Percentiles rank a stretch among this genome's conserved stretches.
These are phyloP conservation scores for Actenoides lindsayi DNA, from an alignment of 2,113 vertebrate genomes.

Conservation along the genomic window DNA sequence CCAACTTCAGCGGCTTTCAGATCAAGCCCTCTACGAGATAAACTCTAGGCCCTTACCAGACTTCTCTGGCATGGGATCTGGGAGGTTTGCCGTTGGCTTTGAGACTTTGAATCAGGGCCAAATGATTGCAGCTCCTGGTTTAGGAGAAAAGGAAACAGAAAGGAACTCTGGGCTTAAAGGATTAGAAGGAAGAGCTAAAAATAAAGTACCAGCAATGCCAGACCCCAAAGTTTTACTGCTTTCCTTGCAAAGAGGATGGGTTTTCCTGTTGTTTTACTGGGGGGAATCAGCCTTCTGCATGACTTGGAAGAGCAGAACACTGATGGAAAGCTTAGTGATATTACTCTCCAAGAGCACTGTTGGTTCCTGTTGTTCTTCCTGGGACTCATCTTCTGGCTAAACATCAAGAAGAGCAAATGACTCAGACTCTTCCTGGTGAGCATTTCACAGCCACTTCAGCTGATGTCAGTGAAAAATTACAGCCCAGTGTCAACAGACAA, in stretches of 20 bases:
- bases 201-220: slow-evolving; percentile 42
- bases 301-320: background rate
- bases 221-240: slow-evolving; percentile 40
- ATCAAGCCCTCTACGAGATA: background rate
- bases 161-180: slow-evolving; percentile 47
- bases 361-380: background rate
- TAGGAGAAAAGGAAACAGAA: slow-evolving; percentile 56
- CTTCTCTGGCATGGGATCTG: slow-evolving; percentile 24
- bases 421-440: background rate
- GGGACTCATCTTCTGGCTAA: background rate
- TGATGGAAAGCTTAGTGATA: background rate
- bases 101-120: slow-evolving; percentile 37
- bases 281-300: background rate
- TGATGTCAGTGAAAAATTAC: background rate
- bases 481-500: background rate
- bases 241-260: slow-evolving; percentile 11
- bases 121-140: slow-evolving; percentile 39
- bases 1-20: background rate
- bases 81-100: slow-evolving; percentile 44
- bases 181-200: slow-evolving; percentile 65
- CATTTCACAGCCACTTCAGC: background rate
- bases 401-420: background rate
- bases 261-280: slow-evolving; percentile 23
- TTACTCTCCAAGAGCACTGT: background rate
- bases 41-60: background rate